A percentile compares a stretch with the other conserved stretches of the same genome.
Evolutionary conservation across 2,797 vertebrate species (phyloP).

Genomic region (Saxicola maurus): DNA sequence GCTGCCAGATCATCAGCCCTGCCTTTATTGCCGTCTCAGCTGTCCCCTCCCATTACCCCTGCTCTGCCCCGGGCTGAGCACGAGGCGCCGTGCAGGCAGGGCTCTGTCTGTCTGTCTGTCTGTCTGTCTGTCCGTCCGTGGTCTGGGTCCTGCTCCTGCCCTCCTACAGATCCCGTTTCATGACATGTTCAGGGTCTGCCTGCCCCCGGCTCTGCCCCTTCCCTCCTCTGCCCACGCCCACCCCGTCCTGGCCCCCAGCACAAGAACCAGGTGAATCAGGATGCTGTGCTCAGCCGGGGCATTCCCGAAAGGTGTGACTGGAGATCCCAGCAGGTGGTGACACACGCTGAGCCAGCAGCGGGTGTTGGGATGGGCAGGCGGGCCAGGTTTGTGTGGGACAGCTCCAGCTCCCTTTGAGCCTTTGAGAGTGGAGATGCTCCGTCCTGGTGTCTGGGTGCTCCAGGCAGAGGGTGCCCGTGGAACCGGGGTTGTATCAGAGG

Average conservation of each 20-base stretch:
- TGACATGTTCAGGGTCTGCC: neutral
- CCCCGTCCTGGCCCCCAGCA: neutral
- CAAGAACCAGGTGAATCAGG: neutral
- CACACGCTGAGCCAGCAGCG: neutral
- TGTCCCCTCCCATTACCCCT: neutral
- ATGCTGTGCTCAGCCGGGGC: neutral
- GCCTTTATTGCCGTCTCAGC: neutral
- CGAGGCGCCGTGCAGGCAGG: neutral
- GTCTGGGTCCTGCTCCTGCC: neutral
- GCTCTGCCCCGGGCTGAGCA: neutral
- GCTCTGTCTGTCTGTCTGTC: neutral
- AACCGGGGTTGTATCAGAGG: neutral
- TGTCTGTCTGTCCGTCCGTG: rapidly evolving
- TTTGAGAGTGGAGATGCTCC: rapidly evolving
- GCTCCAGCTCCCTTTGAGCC: neutral
- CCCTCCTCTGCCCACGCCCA: neutral
- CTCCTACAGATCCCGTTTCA: rapidly evolving
- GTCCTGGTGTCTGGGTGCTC: neutral
- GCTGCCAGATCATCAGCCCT: neutral
- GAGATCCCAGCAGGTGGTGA: neutral
- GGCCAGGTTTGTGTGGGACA: neutral
- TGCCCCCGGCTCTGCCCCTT: neutral
- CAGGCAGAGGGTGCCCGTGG: neutral
- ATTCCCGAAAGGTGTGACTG: rapidly evolving
- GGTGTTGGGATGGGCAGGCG: neutral